Percentiles rank a stretch among this genome's conserved stretches.
These are phyloP conservation scores for Meloidogyne chitwoodi DNA, from an alignment of 1,140 invertebrate genomes.

Conservation along the genomic window DNA sequence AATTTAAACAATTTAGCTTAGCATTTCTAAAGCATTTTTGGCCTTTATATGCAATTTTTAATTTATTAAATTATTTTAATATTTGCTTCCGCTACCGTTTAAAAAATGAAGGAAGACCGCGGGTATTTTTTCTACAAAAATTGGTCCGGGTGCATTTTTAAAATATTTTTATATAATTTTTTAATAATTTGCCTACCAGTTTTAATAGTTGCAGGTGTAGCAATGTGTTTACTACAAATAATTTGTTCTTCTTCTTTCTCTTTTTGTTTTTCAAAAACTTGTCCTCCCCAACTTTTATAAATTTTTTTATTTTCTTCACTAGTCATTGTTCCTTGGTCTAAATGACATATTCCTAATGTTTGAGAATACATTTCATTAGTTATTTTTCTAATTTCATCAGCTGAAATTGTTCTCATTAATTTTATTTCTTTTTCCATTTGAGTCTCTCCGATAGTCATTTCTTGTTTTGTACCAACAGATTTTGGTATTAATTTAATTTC, in stretches of 20 bases:
- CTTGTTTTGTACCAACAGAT: background rate
- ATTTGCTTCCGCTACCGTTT: background rate
- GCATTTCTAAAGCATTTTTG: background rate
- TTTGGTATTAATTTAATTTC: background rate
- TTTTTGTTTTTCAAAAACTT: background rate
- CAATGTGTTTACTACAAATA: background rate
- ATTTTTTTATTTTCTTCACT: background rate
- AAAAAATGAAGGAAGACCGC: background rate
- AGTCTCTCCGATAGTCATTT: background rate
- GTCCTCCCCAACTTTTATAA: background rate
- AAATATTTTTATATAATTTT: background rate
- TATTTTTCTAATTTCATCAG: background rate
- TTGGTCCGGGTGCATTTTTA: background rate
- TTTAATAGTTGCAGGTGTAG: background rate
- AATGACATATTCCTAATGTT: background rate
- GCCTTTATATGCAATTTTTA: background rate
- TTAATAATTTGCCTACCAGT: background rate
- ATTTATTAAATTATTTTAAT: background rate
- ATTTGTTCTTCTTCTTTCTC: background rate
- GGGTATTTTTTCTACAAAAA: background rate
- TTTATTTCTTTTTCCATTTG: background rate
- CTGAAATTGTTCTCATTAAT: background rate
- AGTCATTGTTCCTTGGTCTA: slow-evolving; percentile 4
- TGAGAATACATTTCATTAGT: background rate
- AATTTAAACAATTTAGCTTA: background rate